Conservation (phyloP, 2,797 vertebrate genomes). For the Silurus aristotelis region DNA sequence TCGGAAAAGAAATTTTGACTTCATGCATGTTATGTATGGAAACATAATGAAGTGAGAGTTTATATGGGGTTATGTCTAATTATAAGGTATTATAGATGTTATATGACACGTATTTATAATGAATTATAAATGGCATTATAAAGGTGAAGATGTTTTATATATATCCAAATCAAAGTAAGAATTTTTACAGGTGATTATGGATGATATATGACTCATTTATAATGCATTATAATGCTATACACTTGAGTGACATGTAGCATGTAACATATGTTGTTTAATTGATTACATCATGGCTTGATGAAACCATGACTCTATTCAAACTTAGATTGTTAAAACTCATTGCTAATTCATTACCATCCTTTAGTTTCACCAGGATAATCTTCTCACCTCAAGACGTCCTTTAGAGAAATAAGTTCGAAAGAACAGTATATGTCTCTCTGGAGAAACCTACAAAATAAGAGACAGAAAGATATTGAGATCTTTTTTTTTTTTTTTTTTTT, state of each 20-base stretch:
- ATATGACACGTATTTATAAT: not conserved
- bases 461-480: not conserved
- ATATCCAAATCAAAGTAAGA: not conserved
- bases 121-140: not conserved
- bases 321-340: not conserved
- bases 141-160: not conserved
- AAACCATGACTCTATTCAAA: not conserved
- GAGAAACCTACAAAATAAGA: not conserved
- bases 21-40: too few species aligned
- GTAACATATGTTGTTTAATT: not conserved
- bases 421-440: not conserved
- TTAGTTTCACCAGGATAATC: not conserved
- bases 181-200: not conserved
- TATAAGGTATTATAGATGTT: not conserved
- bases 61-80: not conserved
- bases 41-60: not conserved
- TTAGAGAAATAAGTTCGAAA: slow-evolving; percentile 2
- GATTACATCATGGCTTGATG: not conserved
- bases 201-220: not conserved
- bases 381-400: not conserved
- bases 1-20: not conserved
- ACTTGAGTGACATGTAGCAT: too few species aligned
- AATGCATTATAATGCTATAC: not conserved
- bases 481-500: not conserved
- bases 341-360: not conserved